Evolutionary conservation across 2,888 invertebrate genomes (phyloP), one percentile per base, ranked within the genome.

Genomic region (Philopedon plagiatum): DNA sequence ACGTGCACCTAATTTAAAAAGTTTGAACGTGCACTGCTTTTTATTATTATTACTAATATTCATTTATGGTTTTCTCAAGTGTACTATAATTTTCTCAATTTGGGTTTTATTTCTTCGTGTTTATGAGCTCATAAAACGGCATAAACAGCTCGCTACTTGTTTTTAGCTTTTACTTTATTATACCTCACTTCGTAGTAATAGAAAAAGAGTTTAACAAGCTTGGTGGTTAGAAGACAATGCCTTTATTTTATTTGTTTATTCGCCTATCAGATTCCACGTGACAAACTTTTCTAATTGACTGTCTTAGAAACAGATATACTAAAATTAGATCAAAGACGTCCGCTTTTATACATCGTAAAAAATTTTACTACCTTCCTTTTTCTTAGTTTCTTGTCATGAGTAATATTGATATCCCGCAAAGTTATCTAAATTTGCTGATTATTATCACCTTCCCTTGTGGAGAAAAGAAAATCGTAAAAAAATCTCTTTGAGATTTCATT

Each of bases 41-140:
- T n/a, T n/a, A n/a, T 11, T 34, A 34, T 34, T 34, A 34, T 34
- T 34, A 5, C 9, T 11, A 11, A 2, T 8, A 34, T 34, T 8
- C 5, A 44, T 44, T 44, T 44, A 44, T 44, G 44, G 4, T 2
- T 44, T 15, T 44, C 18, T 7, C 8, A 15, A 44, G 7, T 29
- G 44, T 44, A 19, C 3, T 44, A 21, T 23, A 21, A 23, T 21
- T 11, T n/a, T 4, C 23, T 21, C n/a, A 11, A 2, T 11, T 46
- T 46, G 21, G 8, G n/a, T 11, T 9, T 8, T n/a, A 23, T 19
- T 23, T 46, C n/a, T 46, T 11, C 34, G 19, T 19, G 18, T 32
- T 56, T 32, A 32, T 32, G 18, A 9, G 29, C 29, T 56, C 32
- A 32, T 56, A 56, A 56, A 56, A 56, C 44, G 15, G 15, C n/a